Percentiles rank a stretch among this genome's conserved stretches.
These are phyloP conservation scores for Petrolisthes cinctipes DNA, from an alignment of 2,888 invertebrate species.

Conservation along the genomic window DNA sequence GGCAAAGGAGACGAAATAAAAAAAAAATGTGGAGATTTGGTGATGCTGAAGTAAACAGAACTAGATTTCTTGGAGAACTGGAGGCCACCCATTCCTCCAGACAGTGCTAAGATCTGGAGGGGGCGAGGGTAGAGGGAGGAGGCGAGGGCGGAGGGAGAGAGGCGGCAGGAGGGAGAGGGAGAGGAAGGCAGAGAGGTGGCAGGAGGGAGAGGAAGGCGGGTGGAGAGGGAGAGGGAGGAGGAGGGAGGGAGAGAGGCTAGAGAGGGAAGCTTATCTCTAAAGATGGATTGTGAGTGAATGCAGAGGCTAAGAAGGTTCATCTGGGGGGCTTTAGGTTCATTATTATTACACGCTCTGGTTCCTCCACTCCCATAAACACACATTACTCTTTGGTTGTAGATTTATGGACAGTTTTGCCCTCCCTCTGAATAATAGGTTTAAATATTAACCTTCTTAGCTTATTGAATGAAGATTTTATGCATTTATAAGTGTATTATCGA, in stretches of 20 bases:
- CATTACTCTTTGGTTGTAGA: neutral
- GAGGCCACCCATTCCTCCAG: no score
- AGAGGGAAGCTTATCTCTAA: neutral
- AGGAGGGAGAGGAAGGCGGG: neutral
- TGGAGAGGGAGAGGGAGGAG: neutral
- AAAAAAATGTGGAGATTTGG: no score
- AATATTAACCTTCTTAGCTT: no score
- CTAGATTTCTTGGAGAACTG: no score
- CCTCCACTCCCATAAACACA: neutral
- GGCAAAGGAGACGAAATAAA: no score
- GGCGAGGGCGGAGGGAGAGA: neutral
- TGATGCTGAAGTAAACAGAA: no score
- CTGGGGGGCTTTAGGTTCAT: neutral
- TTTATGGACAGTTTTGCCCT: no score
- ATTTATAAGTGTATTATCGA: no score
- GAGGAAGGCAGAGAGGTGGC: neutral
- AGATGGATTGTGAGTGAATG: neutral
- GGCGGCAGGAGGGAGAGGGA: neutral
- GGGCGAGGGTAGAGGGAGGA: neutral
- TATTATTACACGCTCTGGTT: neutral
- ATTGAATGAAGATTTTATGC: no score
- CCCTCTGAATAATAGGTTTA: no score
- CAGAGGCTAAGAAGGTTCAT: constrained; percentile 5
- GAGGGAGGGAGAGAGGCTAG: neutral
- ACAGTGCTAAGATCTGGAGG: no score